phyloP scores from a whole-genome alignment of 30 jellyfish, hydroid and myxozoan genomes.

The Aurelia aurita complex sp. Pacific region DNA sequence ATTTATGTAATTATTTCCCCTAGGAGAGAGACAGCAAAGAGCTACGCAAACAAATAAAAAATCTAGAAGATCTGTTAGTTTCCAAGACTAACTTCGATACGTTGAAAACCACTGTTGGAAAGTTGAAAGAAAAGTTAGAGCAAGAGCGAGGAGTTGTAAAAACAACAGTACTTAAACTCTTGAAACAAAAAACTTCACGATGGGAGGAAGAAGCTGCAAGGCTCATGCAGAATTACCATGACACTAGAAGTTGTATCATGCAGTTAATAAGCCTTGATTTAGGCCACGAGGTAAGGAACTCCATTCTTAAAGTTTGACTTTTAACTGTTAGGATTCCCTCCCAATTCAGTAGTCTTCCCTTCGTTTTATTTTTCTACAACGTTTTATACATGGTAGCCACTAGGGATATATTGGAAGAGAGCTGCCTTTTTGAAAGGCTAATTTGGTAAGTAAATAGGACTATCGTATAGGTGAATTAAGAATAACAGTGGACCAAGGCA shows the following conservation, averaged over 20 bases:
- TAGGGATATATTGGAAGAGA: too few species aligned
- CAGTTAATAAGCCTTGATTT: neutral
- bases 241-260: neutral
- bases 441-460: too few species aligned
- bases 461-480: too few species aligned
- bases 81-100: constrained; percentile 9
- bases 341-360: too few species aligned
- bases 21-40: constrained; percentile 34
- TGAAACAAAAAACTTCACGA: neutral
- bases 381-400: too few species aligned
- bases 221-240: constrained; percentile 14
- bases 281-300: neutral
- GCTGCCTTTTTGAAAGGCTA: too few species aligned
- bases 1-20: too few species aligned
- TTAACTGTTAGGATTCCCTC: too few species aligned
- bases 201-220: constrained; percentile 16
- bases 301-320: too few species aligned
- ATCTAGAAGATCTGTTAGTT: neutral
- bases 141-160: neutral
- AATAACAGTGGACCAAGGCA: too few species aligned
- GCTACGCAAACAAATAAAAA: neutral
- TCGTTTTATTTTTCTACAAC: too few species aligned
- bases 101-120: constrained; percentile 11
- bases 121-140: constrained; percentile 3
- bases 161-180: constrained; percentile 9